Evolutionary conservation across 2,888 invertebrate genomes (phyloP), one percentile per base, ranked within the genome.

Genomic region (Brachynemurus nebulosus): DNA sequence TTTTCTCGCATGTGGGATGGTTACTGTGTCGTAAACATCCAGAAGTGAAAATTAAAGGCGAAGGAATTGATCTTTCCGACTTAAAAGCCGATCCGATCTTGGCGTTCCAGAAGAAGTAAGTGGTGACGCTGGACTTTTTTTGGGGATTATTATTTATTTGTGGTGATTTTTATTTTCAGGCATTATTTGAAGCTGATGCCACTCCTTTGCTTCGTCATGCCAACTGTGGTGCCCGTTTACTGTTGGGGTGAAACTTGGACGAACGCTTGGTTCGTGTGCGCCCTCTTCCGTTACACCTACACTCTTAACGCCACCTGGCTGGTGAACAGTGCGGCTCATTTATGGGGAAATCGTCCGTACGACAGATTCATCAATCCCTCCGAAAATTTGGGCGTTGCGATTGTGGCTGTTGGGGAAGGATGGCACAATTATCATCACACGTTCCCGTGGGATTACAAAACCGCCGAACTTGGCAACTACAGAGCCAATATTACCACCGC

Each of bases 1-100:
- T 95, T 74, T 96, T 95, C 68, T 78, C 93, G 0, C 96, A 96
- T 64, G 74, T 95, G 54, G 96, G 96, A 47, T 96, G 96, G 96
- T 70, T 96, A 48, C 66, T 95, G 45, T 82, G 83, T 55, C 76
- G 80, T 54, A 95, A 96, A 62, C 95, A 95, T 60, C 89, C 89
- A 0, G 85, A 89, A 50, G 86, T 96, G 30, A 85, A 77, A 59
- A 72, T 68, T 49, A 92, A 91, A 63, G 93, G 93, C 57, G 81
- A 86, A 53, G 75, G 78, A 37, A 73, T 95, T 19, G 91, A 93
- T 59, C 57, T 92, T 51, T 82, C 79, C 40, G 95, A 96, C 64
- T 69, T 96, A 47, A 73, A 75, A 48, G 68, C 70, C 9, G 93
- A 95, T 63, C 84, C 82, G 7, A 73, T 95, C 34, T 71, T 92